Percentiles rank a stretch among this genome's conserved stretches.
These are phyloP conservation scores for Aix galericulata DNA, from an alignment of 2,113 vertebrate genomes.

Conservation along the genomic window DNA sequence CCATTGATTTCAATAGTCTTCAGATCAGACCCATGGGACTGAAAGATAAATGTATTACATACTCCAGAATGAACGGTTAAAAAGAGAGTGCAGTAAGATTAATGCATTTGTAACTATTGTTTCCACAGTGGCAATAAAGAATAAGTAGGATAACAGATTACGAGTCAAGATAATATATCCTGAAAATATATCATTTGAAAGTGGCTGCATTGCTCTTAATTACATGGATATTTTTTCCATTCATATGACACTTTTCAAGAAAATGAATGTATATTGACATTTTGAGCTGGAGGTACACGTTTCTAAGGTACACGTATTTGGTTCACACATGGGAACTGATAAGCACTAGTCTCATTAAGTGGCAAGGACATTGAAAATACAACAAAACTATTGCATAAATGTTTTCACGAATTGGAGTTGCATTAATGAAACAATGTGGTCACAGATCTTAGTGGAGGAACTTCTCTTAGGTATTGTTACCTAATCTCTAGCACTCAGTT, in stretches of 20 bases:
- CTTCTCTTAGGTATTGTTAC: background rate
- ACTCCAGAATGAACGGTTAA: background rate
- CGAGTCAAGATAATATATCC: background rate
- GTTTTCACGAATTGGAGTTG: background rate
- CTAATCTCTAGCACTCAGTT: background rate
- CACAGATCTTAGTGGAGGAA: background rate
- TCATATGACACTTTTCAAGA: background rate
- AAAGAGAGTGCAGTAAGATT: background rate
- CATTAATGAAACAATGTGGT: background rate
- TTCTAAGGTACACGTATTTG: background rate
- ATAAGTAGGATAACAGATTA: background rate
- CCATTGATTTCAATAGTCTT: background rate
- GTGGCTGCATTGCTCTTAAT: background rate
- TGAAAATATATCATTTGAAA: background rate
- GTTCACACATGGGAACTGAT: background rate
- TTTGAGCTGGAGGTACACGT: background rate
- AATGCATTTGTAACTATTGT: background rate
- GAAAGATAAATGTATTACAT: background rate
- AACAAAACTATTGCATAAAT: background rate
- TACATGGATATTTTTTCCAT: background rate
- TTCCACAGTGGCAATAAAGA: background rate
- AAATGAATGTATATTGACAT: too few species aligned
- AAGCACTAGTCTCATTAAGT: background rate
- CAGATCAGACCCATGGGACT: background rate
- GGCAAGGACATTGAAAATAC: background rate